These are phyloP conservation scores for Lytechinus pictus DNA, from an alignment of 35 echinoderm and acorn worm species.

Conservation along the genomic window DNA sequence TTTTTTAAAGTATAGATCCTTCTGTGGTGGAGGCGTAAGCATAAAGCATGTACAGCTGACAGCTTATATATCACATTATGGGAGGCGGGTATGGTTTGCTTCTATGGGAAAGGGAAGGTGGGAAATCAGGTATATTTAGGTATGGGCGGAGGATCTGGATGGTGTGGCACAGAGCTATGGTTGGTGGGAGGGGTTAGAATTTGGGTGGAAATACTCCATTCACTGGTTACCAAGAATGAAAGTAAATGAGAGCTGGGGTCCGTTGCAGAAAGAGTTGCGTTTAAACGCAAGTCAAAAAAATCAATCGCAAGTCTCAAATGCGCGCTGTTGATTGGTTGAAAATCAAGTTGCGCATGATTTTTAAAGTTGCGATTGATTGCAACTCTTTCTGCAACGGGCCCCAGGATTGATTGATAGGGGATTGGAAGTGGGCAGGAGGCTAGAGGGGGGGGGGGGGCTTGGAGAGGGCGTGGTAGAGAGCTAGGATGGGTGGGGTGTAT, in stretches of 20 bases:
- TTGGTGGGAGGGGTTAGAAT: neutral
- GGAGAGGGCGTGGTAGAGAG: neutral
- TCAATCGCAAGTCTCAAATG: too few species aligned
- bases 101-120: neutral
- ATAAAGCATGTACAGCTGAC: neutral
- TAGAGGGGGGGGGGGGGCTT: neutral
- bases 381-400: too few species aligned
- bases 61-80: neutral
- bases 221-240: too few species aligned
- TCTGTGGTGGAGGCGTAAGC: neutral
- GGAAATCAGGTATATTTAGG: neutral
- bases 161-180: too few species aligned
- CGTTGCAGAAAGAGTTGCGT: too few species aligned
- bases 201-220: too few species aligned
- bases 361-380: too few species aligned
- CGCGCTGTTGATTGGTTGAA: too few species aligned
- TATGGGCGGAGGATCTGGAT: too few species aligned
- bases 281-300: too few species aligned
- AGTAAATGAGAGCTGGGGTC: too few species aligned
- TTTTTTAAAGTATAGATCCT: neutral
- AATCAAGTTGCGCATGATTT: too few species aligned
- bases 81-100: neutral
- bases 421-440: neutral
- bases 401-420: neutral
- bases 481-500: neutral